Evolutionary conservation across 2,113 vertebrate genomes (phyloP).

Genomic region (Hyperopisus bebe): DNA sequence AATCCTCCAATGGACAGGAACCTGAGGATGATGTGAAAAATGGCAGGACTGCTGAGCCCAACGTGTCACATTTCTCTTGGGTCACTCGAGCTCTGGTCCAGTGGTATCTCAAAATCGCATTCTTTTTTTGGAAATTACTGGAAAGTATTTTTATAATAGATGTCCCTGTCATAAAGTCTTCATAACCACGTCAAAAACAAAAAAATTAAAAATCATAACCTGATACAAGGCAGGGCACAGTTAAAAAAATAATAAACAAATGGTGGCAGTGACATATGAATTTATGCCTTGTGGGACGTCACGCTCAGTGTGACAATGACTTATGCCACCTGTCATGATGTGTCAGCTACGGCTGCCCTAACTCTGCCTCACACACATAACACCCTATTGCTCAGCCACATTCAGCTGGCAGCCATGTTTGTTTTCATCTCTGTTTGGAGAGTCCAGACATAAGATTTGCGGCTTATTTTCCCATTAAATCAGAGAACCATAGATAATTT

Average conservation of each 20-base stretch:
- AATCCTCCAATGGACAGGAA: background rate
- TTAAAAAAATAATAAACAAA: background rate
- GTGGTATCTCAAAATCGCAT: background rate
- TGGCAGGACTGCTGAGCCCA: background rate
- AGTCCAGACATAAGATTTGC: background rate
- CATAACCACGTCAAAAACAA: background rate
- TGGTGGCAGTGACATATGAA: background rate
- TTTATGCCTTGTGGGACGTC: background rate
- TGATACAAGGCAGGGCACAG: background rate
- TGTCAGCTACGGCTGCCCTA: background rate
- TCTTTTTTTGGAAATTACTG: background rate
- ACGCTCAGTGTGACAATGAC: background rate
- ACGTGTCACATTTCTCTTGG: background rate
- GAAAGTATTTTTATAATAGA: background rate
- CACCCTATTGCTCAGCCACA: background rate
- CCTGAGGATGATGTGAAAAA: background rate
- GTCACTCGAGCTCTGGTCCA: background rate
- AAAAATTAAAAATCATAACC: background rate
- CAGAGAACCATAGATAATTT: background rate
- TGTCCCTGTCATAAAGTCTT: background rate
- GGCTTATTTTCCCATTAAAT: constrained; percentile 6
- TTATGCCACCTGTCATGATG: background rate
- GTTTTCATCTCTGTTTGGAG: background rate
- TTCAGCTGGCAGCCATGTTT: constrained; percentile 6
- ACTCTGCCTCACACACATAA: background rate